Percentiles rank a stretch among this genome's conserved stretches.
phyloP scores from a whole-genome alignment of 2,888 invertebrate genomes.

The Cyaniris semiargus region DNA sequence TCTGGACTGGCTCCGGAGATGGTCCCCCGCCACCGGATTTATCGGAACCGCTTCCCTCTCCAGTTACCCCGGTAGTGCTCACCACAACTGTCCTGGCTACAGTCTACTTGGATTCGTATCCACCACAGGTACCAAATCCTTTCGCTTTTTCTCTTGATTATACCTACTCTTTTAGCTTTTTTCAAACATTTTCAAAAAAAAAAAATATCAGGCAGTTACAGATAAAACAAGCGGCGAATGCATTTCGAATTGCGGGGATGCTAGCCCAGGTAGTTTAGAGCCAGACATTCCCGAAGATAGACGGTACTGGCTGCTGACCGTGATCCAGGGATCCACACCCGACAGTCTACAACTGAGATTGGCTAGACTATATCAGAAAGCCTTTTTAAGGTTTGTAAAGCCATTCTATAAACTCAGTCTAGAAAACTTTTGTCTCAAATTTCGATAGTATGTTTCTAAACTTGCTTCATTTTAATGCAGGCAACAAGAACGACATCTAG shows the following conservation, averaged over 20 bases:
- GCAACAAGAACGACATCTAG: constrained; percentile 90
- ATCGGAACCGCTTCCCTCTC: constrained; percentile 61
- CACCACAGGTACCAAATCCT: constrained; percentile 60
- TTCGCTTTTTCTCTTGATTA: neutral
- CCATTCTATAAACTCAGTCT: neutral
- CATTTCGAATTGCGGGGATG: constrained; percentile 74
- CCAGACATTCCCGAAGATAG: constrained; percentile 82
- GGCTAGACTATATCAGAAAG: constrained; percentile 88
- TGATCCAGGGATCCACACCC: constrained; percentile 81
- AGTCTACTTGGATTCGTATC: constrained; percentile 82
- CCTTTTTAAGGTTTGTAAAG: constrained; percentile 85
- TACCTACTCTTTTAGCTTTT: neutral
- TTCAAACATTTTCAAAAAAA: neutral
- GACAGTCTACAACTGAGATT: constrained; percentile 87
- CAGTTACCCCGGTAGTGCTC: constrained; percentile 77
- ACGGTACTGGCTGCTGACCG: constrained; percentile 91
- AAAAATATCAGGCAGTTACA: constrained; percentile 69
- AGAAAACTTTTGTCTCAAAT: neutral
- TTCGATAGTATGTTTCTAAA: neutral
- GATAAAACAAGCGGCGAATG: constrained; percentile 75
- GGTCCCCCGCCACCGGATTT: constrained; percentile 83
- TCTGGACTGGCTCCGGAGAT: constrained; percentile 94
- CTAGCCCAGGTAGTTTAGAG: constrained; percentile 70
- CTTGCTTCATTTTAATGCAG: constrained; percentile 61
- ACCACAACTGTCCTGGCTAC: constrained; percentile 86